phyloP scores from a whole-genome alignment of 2,888 invertebrate genomes.

The Malacosoma neustria region DNA sequence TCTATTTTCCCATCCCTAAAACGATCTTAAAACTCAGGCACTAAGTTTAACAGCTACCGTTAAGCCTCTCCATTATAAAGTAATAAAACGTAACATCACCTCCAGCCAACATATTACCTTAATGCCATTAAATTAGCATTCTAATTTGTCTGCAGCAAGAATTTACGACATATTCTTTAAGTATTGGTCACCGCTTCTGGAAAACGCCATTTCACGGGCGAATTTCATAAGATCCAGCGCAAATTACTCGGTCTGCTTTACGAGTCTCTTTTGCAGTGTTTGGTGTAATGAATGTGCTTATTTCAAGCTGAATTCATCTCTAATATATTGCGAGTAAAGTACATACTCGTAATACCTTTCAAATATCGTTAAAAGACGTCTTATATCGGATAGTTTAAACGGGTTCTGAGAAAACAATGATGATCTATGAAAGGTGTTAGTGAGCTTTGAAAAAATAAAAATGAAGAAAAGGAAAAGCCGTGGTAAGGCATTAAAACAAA shows the following conservation, averaged over 20 bases:
- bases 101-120: constrained; percentile 54
- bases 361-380: neutral
- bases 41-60: constrained; percentile 41
- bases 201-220: constrained; percentile 60
- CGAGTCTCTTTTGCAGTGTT: constrained; percentile 32
- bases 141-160: constrained; percentile 61
- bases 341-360: neutral
- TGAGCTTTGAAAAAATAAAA: no score
- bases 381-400: neutral
- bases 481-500: no score
- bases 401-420: neutral
- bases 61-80: constrained; percentile 46
- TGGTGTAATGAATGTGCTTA: constrained; percentile 1
- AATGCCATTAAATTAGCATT: constrained; percentile 61
- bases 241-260: constrained; percentile 57
- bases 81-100: constrained; percentile 47
- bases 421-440: neutral
- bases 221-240: constrained; percentile 39
- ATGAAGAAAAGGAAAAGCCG: no score
- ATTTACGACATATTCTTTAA: constrained; percentile 50
- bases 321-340: neutral
- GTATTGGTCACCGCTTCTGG: constrained; percentile 24
- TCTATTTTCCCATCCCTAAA: neutral
- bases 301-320: neutral
- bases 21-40: constrained; percentile 4